A percentile compares a stretch with the other conserved stretches of the same genome.
These are phyloP conservation scores for Tragelaphus scriptus DNA, from an alignment of 2,113 vertebrate species.

Conservation along the genomic window DNA sequence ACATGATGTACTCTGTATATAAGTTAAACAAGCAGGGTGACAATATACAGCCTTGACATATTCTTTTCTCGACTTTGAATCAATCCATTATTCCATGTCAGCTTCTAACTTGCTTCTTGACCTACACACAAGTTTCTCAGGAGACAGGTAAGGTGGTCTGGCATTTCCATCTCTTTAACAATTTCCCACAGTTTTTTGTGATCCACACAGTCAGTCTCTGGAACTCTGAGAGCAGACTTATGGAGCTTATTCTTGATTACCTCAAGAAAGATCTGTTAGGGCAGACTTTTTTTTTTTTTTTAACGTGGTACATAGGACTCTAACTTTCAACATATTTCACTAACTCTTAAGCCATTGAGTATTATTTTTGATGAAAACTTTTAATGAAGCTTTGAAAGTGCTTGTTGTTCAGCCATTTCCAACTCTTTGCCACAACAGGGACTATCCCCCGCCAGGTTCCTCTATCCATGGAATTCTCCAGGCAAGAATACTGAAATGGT, in stretches of 20 bases:
- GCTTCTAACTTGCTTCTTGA: neutral
- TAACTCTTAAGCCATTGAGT: neutral
- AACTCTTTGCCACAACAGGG: neutral
- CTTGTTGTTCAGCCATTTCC: neutral
- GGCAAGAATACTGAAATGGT: neutral
- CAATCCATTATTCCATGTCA: neutral
- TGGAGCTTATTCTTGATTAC: neutral
- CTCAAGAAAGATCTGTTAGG: neutral
- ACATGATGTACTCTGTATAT: neutral
- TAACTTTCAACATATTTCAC: neutral
- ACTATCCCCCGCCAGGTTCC: neutral
- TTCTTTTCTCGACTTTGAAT: neutral
- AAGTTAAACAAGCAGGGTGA: neutral
- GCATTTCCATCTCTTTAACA: neutral
- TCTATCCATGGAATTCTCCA: neutral
- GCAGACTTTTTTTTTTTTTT: neutral
- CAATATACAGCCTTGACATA: neutral
- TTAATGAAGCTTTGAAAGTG: neutral
- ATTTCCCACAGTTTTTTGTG: neutral
- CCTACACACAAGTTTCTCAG: neutral
- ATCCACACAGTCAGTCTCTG: neutral
- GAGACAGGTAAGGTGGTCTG: neutral
- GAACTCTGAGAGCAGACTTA: neutral
- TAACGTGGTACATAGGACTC: neutral
- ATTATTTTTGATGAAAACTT: neutral